A percentile compares a stretch with the other conserved stretches of the same genome.
These are phyloP conservation scores for Stenurella melanura DNA, from an alignment of 2,888 invertebrate species.

Conservation along the genomic window DNA sequence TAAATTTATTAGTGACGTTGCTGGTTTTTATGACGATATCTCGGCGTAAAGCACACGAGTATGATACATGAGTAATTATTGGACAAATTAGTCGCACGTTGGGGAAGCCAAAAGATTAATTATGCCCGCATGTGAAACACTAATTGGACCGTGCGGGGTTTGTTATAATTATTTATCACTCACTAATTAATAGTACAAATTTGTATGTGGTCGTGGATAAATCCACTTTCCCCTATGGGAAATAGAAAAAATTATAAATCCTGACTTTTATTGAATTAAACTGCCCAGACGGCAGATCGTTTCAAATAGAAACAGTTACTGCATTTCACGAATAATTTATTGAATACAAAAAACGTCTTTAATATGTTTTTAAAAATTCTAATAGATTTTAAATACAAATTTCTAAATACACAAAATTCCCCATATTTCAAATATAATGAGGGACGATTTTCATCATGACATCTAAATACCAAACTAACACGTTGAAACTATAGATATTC, in stretches of 20 bases:
- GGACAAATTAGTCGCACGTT: constrained; percentile 1
- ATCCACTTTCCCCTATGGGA: not conserved
- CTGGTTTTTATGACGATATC: constrained; percentile 2
- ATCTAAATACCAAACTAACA: too few relatives aligned
- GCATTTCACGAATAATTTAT: too few relatives aligned
- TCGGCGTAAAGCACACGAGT: not conserved
- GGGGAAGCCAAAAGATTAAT: constrained; percentile 5
- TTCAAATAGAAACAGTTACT: too few relatives aligned
- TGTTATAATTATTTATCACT: constrained; percentile 11
- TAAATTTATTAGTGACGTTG: not conserved
- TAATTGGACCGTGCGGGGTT: constrained; percentile 7
- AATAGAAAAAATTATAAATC: not conserved
- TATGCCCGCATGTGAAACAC: constrained; percentile 4
- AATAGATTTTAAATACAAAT: too few relatives aligned
- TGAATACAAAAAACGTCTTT: too few relatives aligned
- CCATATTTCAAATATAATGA: too few relatives aligned
- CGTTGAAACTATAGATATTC: too few relatives aligned
- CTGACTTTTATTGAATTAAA: not conserved
- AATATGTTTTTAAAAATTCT: too few relatives aligned
- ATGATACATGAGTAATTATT: constrained; percentile 8
- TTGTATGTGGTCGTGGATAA: not conserved
- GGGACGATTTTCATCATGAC: too few relatives aligned
- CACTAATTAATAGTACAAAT: constrained; percentile 16
- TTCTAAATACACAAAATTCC: too few relatives aligned
- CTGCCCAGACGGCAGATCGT: not conserved